Base-by-base conservation (phyloP, 2,797 vertebrate genomes). In the Emydoidea blandingii region DNA sequence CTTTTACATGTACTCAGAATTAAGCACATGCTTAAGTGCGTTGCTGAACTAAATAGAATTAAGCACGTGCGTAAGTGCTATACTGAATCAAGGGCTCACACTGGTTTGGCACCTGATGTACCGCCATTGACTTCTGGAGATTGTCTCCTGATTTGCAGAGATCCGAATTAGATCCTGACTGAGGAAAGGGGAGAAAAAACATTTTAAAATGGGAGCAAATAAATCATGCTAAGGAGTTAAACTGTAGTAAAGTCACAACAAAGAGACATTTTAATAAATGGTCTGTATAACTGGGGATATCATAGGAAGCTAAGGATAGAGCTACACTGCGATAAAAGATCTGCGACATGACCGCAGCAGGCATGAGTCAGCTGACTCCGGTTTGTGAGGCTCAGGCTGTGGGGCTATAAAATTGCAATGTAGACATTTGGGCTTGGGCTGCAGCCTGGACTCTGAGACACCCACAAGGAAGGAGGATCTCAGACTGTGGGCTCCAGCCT, bases 111-210 rank as follows among this genome's bases (percentile, higher is more conserved):
- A 78, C 44, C 74, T 31, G 44, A 2, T 91, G 50, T 68, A 27
- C 31, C 12, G 54, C 59, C 12, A 16, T 9, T 85, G 31, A 10
- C 5, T 41, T 87, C 7, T 3, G 74, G 2, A 74, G 25, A 80
- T 57, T 15, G 0, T 1, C 29, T 1, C 0, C 1, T 23, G 44
- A 44, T 53, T 79, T 65, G 10, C 3, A 44, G 65, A 72, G n/a
- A 72, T 23, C 19, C 8, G 11, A 62, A 52, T 2, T 1, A 31
- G 7, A 5, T 1, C 0, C 0, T 7, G n/a, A 1, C 11, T 4
- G 44, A 6, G 6, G 25, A 62, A 84, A 27, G 80, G 81, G 5
- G 12, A 68, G 3, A 86, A 82, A 44, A 91, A 83, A 87, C 14
- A 27, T 65, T 65, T 9, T 21, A 80, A 21, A 68, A 53, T 41